Evolutionary conservation across 2,113 vertebrate species (phyloP), one percentile per base, ranked within the genome.

Genomic region (Epinephelus lanceolatus): DNA sequence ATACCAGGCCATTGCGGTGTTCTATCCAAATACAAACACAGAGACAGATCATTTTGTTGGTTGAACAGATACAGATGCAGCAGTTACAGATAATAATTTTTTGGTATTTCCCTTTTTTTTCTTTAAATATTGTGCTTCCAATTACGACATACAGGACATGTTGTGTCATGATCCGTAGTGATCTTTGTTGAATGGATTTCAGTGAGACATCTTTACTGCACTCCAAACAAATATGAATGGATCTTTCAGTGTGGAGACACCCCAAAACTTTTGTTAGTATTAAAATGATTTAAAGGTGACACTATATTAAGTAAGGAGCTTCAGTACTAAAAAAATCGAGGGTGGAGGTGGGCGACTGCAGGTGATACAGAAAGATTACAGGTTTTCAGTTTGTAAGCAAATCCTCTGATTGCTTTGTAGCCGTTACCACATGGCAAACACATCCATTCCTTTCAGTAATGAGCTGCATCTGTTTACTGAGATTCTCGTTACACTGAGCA

Each of bases 401-500:
- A 67, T 59, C 37, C 51, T 18, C 27, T 40, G n/a, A 51, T 37
- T 66, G 37, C 71, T 21, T 47, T 62, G 33, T 53, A 66, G 45
- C 23, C 61, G 52, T 72, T 53, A 53, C 21, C 21, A 45, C 61
- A 66, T 27, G 61, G 55, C 49, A 55, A 76, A 15, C 51, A n/a
- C 59, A 47, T 45, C 25, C 49, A 57, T 0, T 76, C 53, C 47
- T 33, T 17, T 76, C 55, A 59, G 51, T 60, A 60, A 76, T 74
- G 15, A 23, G 57, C 71, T 65, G 70, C 75, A 74, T 67, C 71
- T 79, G 71, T 86, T 83, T 70, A 65, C 80, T 45, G 65, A 55
- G 76, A 70, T 76, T 79, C 65, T 83, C 85, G 83, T 86, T 79
- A 71, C 65, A 25, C 37, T 83, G 71, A 60, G 70, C 65, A 79